Evolutionary conservation across 2,797 vertebrate species (phyloP).

Genomic region (Cyprinella venusta): DNA sequence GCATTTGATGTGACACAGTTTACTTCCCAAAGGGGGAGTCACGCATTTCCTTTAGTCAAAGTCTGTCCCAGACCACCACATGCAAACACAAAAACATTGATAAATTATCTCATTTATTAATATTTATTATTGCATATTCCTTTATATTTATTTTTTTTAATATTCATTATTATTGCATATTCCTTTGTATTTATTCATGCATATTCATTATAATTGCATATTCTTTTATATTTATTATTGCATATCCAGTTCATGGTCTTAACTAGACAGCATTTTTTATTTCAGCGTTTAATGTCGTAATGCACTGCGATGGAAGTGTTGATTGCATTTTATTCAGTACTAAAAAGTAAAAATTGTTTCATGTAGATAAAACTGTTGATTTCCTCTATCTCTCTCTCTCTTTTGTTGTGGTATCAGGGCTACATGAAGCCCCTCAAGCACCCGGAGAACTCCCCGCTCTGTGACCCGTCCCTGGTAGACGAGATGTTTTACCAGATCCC

Average conservation of each 20-base stretch:
- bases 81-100: conserved; percentile 29
- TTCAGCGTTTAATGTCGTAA: background rate
- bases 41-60: conserved; percentile 56
- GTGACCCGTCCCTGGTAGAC: conserved; percentile 92
- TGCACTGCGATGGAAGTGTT: background rate
- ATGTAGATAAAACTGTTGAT: background rate
- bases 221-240: background rate
- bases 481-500: conserved; percentile 99
- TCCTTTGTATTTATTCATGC: background rate
- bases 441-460: conserved; percentile 87
- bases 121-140: background rate
- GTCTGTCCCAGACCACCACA: conserved; percentile 27
- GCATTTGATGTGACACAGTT: conserved; percentile 34
- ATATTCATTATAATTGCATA: background rate
- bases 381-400: background rate
- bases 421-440: conserved; percentile 98
- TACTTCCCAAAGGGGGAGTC: conserved; percentile 25
- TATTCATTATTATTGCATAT: background rate
- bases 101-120: background rate
- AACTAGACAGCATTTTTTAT: background rate
- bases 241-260: background rate
- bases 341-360: background rate
- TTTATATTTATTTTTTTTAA: background rate
- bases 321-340: background rate
- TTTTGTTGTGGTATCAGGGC: conserved; percentile 74